phyloP scores from a whole-genome alignment of 2,113 vertebrate genomes.

The Embiotoca jacksoni region DNA sequence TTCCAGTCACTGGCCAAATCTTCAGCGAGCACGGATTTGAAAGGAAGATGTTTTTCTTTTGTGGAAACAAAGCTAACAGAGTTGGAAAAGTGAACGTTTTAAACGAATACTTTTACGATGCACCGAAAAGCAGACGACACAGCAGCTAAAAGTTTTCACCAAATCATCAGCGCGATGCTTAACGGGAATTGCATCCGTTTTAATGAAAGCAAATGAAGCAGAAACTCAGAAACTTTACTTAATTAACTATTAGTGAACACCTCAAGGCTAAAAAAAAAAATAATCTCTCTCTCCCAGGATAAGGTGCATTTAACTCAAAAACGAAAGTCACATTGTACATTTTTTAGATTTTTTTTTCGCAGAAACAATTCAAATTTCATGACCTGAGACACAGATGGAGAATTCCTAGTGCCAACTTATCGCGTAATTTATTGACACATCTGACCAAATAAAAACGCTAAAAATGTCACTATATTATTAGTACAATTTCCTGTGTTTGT shows the following conservation, averaged over 20 bases:
- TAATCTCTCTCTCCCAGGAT: not conserved
- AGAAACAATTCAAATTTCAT: too few relatives aligned
- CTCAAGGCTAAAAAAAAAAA: not conserved
- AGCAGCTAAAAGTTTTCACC: not conserved
- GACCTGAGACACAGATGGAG: not conserved
- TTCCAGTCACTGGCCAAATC: not conserved
- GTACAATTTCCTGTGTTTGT: too few relatives aligned
- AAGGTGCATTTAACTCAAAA: not conserved
- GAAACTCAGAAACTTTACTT: not conserved
- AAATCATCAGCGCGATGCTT: not conserved
- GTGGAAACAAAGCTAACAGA: too few relatives aligned
- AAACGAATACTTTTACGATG: not conserved
- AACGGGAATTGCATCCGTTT: not conserved
- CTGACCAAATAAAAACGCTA: not conserved
- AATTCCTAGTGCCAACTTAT: not conserved
- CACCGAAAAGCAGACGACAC: not conserved
- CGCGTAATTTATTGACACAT: not conserved
- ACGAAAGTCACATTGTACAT: not conserved
- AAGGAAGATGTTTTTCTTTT: too few relatives aligned
- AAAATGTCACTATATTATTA: not conserved
- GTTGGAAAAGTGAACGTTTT: not conserved
- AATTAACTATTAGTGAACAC: not conserved
- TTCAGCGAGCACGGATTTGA: too few relatives aligned
- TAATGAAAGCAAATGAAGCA: conserved; percentile 1
- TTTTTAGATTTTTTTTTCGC: not conserved